phyloP scores from a whole-genome alignment of 2,888 invertebrate species.

The Malacosoma neustria region DNA sequence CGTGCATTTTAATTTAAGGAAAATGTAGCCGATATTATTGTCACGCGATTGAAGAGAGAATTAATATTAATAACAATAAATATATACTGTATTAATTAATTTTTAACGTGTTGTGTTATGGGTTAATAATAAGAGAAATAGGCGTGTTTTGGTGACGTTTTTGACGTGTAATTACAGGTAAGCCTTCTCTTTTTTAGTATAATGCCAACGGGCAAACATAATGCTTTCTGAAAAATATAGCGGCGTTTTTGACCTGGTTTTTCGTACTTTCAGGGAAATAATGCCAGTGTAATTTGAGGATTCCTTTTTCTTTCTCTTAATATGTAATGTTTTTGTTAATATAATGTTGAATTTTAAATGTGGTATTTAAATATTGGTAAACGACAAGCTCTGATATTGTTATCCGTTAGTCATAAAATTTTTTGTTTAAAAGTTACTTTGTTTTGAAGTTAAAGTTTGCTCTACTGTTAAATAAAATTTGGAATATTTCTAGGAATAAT shows the following conservation, averaged over 20 bases:
- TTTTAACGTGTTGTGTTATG: slow-evolving; percentile 7
- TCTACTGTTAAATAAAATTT: too few relatives aligned
- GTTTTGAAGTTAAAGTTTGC: too few relatives aligned
- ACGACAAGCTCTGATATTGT: too few relatives aligned
- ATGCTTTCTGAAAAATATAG: background rate
- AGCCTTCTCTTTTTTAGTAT: slow-evolving; percentile 11
- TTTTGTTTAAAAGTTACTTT: too few relatives aligned
- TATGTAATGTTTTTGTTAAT: too few relatives aligned
- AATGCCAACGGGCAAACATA: background rate
- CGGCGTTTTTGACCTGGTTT: background rate
- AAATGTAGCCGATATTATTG: slow-evolving; percentile 37
- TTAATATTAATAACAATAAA: too few relatives aligned
- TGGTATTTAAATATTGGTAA: background rate
- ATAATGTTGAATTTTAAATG: too few relatives aligned
- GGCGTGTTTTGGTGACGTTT: slow-evolving; percentile 18
- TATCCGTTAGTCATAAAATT: too few relatives aligned
- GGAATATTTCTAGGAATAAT: too few relatives aligned
- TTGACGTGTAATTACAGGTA: slow-evolving; percentile 29
- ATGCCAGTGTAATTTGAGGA: too few relatives aligned
- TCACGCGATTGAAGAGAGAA: slow-evolving; percentile 10
- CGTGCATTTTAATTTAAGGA: slow-evolving; percentile 34
- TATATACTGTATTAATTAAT: too few relatives aligned
- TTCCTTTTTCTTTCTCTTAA: too few relatives aligned
- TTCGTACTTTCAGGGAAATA: background rate
- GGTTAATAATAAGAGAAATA: slow-evolving; percentile 10